A percentile compares a stretch with the other conserved stretches of the same genome.
phyloP scores from a whole-genome alignment of 2,888 invertebrate genomes.

The Hypselothyrea guttata region DNA sequence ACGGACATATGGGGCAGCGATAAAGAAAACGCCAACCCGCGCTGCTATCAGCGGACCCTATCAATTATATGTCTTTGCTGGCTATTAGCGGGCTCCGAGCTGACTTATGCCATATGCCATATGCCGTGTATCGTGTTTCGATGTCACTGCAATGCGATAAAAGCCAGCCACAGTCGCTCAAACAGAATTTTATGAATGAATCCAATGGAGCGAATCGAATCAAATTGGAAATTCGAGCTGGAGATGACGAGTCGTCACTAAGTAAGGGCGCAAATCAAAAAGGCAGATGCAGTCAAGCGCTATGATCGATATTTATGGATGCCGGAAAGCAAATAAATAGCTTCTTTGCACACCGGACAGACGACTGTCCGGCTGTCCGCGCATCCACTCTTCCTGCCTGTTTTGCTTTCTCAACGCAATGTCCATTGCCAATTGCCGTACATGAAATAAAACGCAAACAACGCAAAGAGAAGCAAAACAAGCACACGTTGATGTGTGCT shows the following conservation, averaged over 20 bases:
- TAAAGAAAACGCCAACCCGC: constrained; percentile 20
- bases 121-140: constrained; percentile 18
- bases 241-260: neutral
- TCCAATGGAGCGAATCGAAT: constrained; percentile 35
- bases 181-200: constrained; percentile 62
- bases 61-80: constrained; percentile 40
- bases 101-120: constrained; percentile 26
- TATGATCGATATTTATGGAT: constrained; percentile 70
- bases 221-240: constrained; percentile 22
- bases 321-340: constrained; percentile 53
- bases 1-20: constrained; percentile 8
- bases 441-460: constrained; percentile 19
- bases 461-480: constrained; percentile 19
- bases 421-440: constrained; percentile 19
- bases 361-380: constrained; percentile 16
- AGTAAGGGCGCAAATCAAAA: constrained; percentile 47
- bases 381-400: constrained; percentile 8
- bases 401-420: constrained; percentile 11
- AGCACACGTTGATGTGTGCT: neutral
- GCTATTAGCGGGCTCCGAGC: constrained; percentile 32
- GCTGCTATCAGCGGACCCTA: constrained; percentile 33
- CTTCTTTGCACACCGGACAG: constrained; percentile 30
- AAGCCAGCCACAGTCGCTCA: constrained; percentile 43
- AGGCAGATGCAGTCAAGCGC: constrained; percentile 55
- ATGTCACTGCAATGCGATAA: constrained; percentile 47